phyloP scores from a whole-genome alignment of 1,140 invertebrate species.

The Eurosta solidaginis region DNA sequence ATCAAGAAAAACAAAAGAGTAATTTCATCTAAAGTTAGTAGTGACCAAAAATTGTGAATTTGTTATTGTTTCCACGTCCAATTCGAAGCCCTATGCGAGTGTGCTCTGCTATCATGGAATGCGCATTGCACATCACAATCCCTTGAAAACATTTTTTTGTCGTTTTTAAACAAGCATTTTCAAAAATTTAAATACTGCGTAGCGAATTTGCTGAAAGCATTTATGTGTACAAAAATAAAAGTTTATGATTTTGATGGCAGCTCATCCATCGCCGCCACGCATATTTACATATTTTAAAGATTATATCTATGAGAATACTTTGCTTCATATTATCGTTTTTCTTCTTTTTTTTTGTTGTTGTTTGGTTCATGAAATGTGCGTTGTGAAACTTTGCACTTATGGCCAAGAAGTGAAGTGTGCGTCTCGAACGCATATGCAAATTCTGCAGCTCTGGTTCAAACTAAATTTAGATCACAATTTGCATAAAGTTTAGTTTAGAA shows the following conservation, averaged over 20 bases:
- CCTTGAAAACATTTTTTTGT: neutral
- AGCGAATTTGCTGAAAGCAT: neutral
- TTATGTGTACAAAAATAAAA: neutral
- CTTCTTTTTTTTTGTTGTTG: neutral
- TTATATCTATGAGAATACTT: neutral
- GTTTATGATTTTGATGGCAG: neutral
- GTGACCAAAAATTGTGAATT: too few relatives aligned
- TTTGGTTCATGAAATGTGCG: neutral
- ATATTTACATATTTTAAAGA: neutral
- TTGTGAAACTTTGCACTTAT: neutral
- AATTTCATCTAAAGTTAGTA: too few relatives aligned
- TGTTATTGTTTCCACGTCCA: too few relatives aligned
- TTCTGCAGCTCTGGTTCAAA: too few relatives aligned
- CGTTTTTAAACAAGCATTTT: neutral
- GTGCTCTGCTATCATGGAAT: too few relatives aligned
- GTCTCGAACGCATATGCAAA: neutral
- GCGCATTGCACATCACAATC: neutral
- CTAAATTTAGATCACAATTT: neutral
- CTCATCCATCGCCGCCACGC: neutral
- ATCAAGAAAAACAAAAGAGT: neutral
- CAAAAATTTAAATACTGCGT: neutral
- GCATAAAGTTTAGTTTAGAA: constrained; percentile 8
- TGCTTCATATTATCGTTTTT: neutral
- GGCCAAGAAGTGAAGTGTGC: neutral
- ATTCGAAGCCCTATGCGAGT: too few relatives aligned